Conservation (phyloP, 2,113 vertebrate species). For the Sturnus vulgaris region DNA sequence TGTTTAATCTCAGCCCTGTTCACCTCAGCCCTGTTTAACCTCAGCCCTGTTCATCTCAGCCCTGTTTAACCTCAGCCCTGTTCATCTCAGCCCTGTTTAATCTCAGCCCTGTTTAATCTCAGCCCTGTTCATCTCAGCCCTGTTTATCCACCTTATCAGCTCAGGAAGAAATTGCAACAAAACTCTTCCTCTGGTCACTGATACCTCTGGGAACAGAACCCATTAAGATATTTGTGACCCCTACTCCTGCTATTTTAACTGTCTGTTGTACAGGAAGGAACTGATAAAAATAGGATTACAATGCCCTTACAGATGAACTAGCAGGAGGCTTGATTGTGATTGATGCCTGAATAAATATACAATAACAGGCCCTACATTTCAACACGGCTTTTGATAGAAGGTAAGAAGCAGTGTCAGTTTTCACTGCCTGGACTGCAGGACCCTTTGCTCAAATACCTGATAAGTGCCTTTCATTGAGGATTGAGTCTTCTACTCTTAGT, state of each 20-base stretch:
- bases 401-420: conserved; percentile 55
- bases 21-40: no score
- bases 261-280: conserved; percentile 83
- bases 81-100: no score
- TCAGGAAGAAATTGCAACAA: conserved; percentile 76
- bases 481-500: not conserved
- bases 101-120: no score
- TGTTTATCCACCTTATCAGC: conserved; percentile 71
- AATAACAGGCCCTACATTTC: conserved; percentile 73
- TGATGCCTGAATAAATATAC: conserved; percentile 84
- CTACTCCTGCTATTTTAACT: conserved; percentile 78
- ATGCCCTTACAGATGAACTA: conserved; percentile 75
- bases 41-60: no score
- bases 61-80: no score
- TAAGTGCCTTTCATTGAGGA: conserved; percentile 14
- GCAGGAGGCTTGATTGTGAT: conserved; percentile 76
- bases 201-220: conserved; percentile 78
- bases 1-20: no score
- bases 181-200: conserved; percentile 75
- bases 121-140: not conserved
- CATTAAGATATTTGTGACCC: conserved; percentile 82
- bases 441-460: conserved; percentile 53
- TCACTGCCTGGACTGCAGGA: conserved; percentile 31
- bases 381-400: conserved; percentile 66
- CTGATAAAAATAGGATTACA: conserved; percentile 88